Evolutionary conservation across 2,113 vertebrate species (phyloP).

Genomic region (human (Homo sapiens)): GRCh38 chr17:31558501-31559000

Average conservation of each 20-base stretch:
- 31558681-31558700: background rate
- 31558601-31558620: background rate
- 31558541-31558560: background rate
- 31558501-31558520: background rate
- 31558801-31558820: background rate
- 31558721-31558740: background rate
- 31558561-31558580: background rate
- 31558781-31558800: background rate
- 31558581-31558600: background rate
- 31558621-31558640: background rate
- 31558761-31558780: background rate
- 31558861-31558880: slow-evolving; percentile 68
- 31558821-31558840: background rate
- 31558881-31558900: slow-evolving; percentile 16
- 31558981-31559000: background rate
- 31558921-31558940: slow-evolving; percentile 76
- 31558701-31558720: background rate
- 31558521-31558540: background rate
- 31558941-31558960: slow-evolving; percentile 35
- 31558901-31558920: slow-evolving; percentile 37
- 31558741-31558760: background rate
- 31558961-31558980: slow-evolving; percentile 50
- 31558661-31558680: background rate
- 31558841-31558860: slow-evolving; percentile 55
- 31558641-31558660: background rate